phyloP scores from a whole-genome alignment of 2,113 vertebrate species.

The Alectura lathami region DNA sequence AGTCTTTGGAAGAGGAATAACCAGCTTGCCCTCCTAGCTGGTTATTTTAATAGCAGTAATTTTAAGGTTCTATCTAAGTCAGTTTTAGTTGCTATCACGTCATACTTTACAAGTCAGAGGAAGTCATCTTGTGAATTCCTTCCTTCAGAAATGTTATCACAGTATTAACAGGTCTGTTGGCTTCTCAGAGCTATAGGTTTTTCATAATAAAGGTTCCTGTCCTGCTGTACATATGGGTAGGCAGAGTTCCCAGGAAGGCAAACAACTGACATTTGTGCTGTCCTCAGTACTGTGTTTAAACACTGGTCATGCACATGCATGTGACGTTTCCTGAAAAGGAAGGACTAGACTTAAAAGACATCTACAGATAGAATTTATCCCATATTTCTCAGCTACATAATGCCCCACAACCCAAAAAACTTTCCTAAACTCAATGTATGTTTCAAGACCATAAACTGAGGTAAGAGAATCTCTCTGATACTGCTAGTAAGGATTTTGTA shows the following conservation, averaged over 20 bases:
- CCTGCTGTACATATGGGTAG: background rate
- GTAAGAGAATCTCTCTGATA: background rate
- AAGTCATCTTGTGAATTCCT: background rate
- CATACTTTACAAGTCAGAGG: background rate
- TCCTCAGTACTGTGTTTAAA: background rate
- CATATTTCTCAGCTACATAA: background rate
- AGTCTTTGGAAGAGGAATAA: background rate
- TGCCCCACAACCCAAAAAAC: background rate
- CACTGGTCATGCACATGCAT: fast-evolving
- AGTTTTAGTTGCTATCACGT: background rate
- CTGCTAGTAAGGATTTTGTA: background rate
- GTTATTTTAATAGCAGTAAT: too few species aligned
- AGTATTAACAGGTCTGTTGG: background rate
- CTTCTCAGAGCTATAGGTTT: background rate
- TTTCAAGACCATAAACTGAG: background rate
- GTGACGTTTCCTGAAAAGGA: background rate
- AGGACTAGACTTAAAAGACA: background rate
- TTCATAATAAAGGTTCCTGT: background rate
- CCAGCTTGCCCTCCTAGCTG: background rate
- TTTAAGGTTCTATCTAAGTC: background rate
- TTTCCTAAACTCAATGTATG: background rate
- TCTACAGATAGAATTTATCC: background rate
- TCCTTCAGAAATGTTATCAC: background rate
- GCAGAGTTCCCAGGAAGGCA: background rate
- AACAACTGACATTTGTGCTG: background rate